Conservation (phyloP, 2,797 vertebrate genomes). For the Paguma larvata region DNA sequence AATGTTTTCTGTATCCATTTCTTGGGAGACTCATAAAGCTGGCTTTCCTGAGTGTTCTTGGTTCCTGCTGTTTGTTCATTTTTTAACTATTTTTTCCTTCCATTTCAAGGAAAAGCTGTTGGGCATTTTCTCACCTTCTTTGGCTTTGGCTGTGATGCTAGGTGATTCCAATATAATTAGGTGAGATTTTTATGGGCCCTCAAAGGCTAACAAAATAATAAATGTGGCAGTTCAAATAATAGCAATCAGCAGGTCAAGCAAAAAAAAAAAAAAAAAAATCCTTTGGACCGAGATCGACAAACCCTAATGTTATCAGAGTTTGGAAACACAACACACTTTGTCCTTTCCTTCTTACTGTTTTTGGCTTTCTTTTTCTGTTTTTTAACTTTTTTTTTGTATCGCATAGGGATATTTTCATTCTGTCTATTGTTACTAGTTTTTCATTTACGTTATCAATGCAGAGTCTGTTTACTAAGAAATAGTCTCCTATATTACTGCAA, state of each 20-base stretch:
- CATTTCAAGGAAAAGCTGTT: slow-evolving; percentile 73
- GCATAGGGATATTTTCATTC: slow-evolving; percentile 70
- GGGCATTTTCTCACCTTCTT: slow-evolving; percentile 84
- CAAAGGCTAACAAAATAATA: slow-evolving; percentile 89
- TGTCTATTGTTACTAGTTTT: slow-evolving; percentile 77
- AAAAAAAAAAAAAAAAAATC: slow-evolving; percentile 70
- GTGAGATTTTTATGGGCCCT: slow-evolving; percentile 87
- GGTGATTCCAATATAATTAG: slow-evolving; percentile 89
- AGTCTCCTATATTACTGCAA: slow-evolving; percentile 69
- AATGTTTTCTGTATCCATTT: slow-evolving; percentile 76
- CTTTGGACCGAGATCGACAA: slow-evolving; percentile 76
- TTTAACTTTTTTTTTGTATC: neutral
- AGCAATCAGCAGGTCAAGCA: slow-evolving; percentile 85
- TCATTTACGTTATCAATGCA: slow-evolving; percentile 69
- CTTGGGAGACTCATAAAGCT: slow-evolving; percentile 78
- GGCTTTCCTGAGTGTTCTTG: slow-evolving; percentile 58
- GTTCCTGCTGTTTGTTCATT: slow-evolving; percentile 75
- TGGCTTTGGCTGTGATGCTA: slow-evolving; percentile 80
- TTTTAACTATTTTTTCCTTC: slow-evolving; percentile 71
- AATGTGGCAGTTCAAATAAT: slow-evolving; percentile 89
- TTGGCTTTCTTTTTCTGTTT: neutral
- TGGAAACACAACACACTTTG: slow-evolving; percentile 59
- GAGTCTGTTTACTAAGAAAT: slow-evolving; percentile 75
- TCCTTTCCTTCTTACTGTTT: neutral
- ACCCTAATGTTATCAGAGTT: slow-evolving; percentile 73